Conservation (phyloP, 1,140 invertebrate species). For the Odontomachus brunneus region DNA sequence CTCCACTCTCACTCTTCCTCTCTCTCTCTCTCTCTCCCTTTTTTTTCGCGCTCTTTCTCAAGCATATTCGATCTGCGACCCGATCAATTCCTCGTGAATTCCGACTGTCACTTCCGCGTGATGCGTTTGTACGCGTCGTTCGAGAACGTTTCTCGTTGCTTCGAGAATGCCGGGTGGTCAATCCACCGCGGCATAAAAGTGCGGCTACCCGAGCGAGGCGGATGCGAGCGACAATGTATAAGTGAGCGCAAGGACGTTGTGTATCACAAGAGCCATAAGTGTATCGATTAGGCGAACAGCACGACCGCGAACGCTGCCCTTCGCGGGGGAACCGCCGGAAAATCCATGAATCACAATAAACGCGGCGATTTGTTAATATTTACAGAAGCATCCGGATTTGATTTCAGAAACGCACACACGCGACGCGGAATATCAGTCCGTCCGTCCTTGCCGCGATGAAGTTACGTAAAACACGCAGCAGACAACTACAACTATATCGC, state of each 20-base stretch:
- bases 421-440: constrained; percentile 46
- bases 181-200: constrained; percentile 19
- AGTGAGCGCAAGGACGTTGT: constrained; percentile 53
- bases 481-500: constrained; percentile 12
- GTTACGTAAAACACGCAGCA: constrained; percentile 12
- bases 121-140: background rate
- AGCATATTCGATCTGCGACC: too few relatives aligned
- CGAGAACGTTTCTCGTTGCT: constrained; percentile 24
- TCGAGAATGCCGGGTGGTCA: constrained; percentile 13
- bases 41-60: too few relatives aligned
- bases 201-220: constrained; percentile 11
- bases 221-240: constrained; percentile 46
- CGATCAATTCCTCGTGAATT: too few relatives aligned
- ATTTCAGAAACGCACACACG: too few relatives aligned
- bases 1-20: background rate
- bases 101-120: too few relatives aligned
- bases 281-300: constrained; percentile 54
- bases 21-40: too few relatives aligned
- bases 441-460: background rate
- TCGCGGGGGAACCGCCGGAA: constrained; percentile 8
- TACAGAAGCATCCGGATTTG: constrained; percentile 26
- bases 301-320: background rate
- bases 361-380: constrained; percentile 47
- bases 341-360: constrained; percentile 46
- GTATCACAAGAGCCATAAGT: constrained; percentile 37